Evolutionary conservation across 2,113 vertebrate genomes (phyloP), one percentile per base, ranked within the genome.

Genomic region (Cinclus mexicanus): DNA sequence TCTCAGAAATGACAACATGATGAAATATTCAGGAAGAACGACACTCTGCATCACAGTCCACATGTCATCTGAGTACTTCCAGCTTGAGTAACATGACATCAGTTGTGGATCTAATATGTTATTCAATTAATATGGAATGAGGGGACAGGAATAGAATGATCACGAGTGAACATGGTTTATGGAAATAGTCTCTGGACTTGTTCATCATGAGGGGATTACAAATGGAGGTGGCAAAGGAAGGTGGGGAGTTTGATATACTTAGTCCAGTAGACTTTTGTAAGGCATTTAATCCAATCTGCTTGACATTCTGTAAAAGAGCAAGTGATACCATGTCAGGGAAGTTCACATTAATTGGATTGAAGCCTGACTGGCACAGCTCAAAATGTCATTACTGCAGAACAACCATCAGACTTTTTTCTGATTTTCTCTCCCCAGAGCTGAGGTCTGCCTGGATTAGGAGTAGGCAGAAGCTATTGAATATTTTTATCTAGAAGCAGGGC

Each of bases 81-180:
- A 92, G 35, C 63, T 52, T 60, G 64, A 44, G 68, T 35, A 81
- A 28, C 41, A 19, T 46, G 52, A 75, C 61, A 71, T 78, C 89
- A 78, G 33, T 28, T 59, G 35, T 47, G 49, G 68, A 52, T 69
- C 47, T 87, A 59, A 78, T 81, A 56, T 0, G 2, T 52, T 55
- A 64, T 91, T 91, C 64, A 94, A 52, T 86, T 90, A 94, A 83
- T 55, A 59, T 5, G 16, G 23, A 90, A 92, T 31, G 72, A 93
- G 37, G 41, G 12, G 47, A 87, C 0, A 0, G 80, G 39, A 91
- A 74, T 37, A 78, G 68, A 78, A 83, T 0, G 12, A 70, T 52
- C 60, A 57, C 0, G 39, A 85, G 61, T 41, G 44, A 57, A 17
- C 59, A 21, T 9, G 19, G n/a, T 44, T 87, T 81, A 68, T 3